Evolutionary conservation across 2,113 vertebrate species (phyloP), one percentile per base, ranked within the genome.

Genomic region (Eurystomus gularis): DNA sequence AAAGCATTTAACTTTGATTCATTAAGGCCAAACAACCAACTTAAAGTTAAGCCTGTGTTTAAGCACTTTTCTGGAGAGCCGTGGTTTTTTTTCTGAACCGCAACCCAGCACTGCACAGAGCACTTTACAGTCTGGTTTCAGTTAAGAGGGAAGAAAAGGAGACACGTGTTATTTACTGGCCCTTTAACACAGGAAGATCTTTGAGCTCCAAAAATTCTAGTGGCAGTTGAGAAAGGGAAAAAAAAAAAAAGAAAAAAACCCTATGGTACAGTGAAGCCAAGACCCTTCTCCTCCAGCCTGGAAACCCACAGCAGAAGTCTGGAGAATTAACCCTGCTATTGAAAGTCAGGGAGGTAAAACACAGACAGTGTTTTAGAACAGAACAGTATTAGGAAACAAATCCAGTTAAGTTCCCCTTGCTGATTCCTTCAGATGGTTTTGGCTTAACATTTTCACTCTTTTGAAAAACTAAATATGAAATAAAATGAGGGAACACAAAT

Each of bases 201-300:
- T 81, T 55, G 23, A 28, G 79, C 69, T 95, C 92, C 92, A 94
- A 81, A 95, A 90, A 68, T 75, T 82, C 69, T 83, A 93, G 86
- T 90, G 86, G 90, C 76, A 82, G 82, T 33, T 44, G 31, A 71
- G 76, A 90, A 81, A 68, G 48, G 42, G 9, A 42, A 60, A 48
- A 48, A 58, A 13, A 16, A 46, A 46, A 20, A 68, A 19, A 35
- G 11, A 52, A 84, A 65, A 57, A 76, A 37, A 8, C 4, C 2
- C 51, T 42, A 24, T 69, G 69, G 48, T 79, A 16, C 1, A 17
- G 37, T 28, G 49, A 82, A 81, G 64, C 82, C 88, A 91, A 78
- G 21, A 25, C 55, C 33, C 11, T 79, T 75, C 24, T 78, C 8
- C 23, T 94, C 29, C 76, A 40, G 82, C 35, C 51, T 90, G 72